These are phyloP conservation scores for Callaeas wilsoni DNA, from an alignment of 2,113 vertebrate genomes.

Conservation along the genomic window DNA sequence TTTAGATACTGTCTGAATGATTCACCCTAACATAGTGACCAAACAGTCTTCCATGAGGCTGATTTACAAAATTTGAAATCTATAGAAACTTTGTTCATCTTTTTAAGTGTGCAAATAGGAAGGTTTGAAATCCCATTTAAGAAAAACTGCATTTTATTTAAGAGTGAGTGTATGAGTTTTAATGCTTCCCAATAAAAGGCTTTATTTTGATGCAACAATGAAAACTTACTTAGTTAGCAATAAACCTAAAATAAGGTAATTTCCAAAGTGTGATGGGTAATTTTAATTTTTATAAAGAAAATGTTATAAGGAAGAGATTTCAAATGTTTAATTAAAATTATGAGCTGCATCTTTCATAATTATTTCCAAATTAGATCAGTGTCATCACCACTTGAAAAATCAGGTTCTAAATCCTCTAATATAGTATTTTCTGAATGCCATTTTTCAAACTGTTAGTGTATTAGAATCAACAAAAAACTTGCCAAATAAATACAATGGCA, in stretches of 20 bases:
- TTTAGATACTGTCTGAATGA: not conserved
- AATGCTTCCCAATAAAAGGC: not conserved
- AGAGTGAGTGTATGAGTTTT: not conserved
- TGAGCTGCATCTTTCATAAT: not conserved
- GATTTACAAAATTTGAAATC: not conserved
- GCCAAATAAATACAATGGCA: not conserved
- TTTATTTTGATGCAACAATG: not conserved
- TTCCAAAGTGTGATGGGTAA: not conserved
- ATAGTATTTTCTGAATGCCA: not conserved
- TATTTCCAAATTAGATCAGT: not conserved
- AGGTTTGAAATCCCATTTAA: not conserved
- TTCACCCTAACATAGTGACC: not conserved
- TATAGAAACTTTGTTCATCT: not conserved
- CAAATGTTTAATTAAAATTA: not conserved
- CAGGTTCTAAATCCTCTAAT: not conserved
- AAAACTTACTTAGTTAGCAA: not conserved
- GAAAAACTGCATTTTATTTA: not conserved
- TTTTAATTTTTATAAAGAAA: not conserved
- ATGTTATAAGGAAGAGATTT: not conserved
- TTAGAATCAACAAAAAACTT: not conserved
- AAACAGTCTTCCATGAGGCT: not conserved
- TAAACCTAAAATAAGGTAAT: not conserved
- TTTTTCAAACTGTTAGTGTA: not conserved
- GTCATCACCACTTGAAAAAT: not conserved
- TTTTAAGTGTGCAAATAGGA: not conserved